Conservation (phyloP, 2,113 vertebrate genomes). For the Pachyramphus minor region DNA sequence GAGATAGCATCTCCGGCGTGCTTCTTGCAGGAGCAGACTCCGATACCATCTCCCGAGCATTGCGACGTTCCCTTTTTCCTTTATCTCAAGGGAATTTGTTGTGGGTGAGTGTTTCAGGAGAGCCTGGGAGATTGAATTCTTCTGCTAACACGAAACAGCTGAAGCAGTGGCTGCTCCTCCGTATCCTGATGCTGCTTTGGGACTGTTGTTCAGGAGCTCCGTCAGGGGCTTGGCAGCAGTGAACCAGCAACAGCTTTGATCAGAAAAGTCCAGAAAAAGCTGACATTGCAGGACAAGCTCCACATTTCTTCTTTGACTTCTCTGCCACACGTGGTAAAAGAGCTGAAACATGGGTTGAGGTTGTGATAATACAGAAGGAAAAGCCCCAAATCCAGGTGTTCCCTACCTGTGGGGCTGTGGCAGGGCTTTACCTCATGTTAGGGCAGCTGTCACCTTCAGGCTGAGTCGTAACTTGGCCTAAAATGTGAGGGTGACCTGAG, state of each 20-base stretch:
- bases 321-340: background rate
- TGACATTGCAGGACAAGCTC: background rate
- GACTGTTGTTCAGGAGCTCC: background rate
- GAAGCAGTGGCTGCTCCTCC: background rate
- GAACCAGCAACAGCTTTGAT: background rate
- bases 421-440: background rate
- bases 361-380: background rate
- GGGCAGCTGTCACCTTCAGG: background rate
- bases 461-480: background rate
- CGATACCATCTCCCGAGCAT: background rate
- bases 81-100: slow-evolving; percentile 45
- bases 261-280: background rate
- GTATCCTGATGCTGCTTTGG: background rate
- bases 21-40: background rate
- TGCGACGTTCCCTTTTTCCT: background rate
- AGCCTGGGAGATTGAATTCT: slow-evolving; percentile 34
- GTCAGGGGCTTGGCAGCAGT: background rate
- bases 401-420: background rate
- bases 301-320: background rate
- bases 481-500: background rate
- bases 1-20: background rate
- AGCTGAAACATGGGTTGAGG: background rate
- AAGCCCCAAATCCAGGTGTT: background rate
- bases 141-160: background rate
- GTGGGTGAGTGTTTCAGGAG: background rate